Base-by-base conservation (phyloP, 2,113 vertebrate genomes). In the Petrocephalus zakoni region DNA sequence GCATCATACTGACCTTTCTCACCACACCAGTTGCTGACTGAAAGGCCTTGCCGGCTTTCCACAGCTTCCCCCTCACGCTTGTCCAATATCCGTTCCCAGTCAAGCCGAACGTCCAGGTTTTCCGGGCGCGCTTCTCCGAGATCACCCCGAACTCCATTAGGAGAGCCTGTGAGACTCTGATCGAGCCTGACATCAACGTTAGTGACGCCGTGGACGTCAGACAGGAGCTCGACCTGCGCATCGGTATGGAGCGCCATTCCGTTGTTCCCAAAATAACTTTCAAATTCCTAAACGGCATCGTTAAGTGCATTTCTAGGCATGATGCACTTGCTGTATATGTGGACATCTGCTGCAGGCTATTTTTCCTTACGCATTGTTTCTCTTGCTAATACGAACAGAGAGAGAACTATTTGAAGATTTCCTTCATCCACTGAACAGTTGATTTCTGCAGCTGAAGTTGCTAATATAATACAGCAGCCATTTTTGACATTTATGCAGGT, bases 61-160 rank as follows among this genome's bases (percentile, higher is more conserved):
- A 29, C 11, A 13, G 4, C 29, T 0, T 37, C n/a, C 29, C 9
- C 68, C 34, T 75, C 72, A 78, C 34, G 1, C 34, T 37, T 34
- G 51, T 61, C 11, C 46, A 0, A 9, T 75, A 51, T 89, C 64
- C 61, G 0, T 37, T 90, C 86, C 0, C 90, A 99, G 98, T 98
- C 78, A 99, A 97, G 92, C 94, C 96, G 17, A 96, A 93, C 90
- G 88, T 99, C 2, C 97, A 93, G 89, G 96, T 99, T 1, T 96
- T 97, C 90, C 95, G 98, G 68, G 98, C 98, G 8, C 97, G 97
- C 0, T 99, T 99, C 92, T 99, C 98, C 0, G 98, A 99, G 94
- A 99, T 99, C 89, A 99, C 98, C 0, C 96, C 96, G 0, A 96
- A 92, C 2, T 98, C 98, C 0, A 96, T 99, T 82, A 93, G 92